A percentile compares a stretch with the other conserved stretches of the same genome.
Conservation (phyloP, 2,113 vertebrate genomes). For the Mustelus asterias region DNA sequence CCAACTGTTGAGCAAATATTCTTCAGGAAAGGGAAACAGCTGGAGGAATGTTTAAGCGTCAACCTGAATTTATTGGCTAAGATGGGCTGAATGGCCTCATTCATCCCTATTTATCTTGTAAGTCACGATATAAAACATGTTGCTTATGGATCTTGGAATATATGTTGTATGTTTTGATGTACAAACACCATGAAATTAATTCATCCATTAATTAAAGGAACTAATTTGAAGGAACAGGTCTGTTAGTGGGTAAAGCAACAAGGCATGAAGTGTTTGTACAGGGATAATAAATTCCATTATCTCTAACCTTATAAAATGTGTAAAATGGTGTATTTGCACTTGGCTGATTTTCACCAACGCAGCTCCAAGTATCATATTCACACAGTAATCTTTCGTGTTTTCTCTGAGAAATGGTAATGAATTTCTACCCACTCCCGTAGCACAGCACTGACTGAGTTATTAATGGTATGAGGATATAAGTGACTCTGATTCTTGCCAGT, state of each 20-base stretch:
- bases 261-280: background rate
- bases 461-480: constrained; percentile 2
- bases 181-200: background rate
- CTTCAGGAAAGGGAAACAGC: background rate
- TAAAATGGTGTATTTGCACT: background rate
- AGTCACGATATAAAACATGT: background rate
- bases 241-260: background rate
- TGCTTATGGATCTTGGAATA: background rate
- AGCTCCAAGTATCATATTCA: background rate
- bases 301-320: background rate
- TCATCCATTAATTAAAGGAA: background rate
- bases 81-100: background rate
- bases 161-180: background rate
- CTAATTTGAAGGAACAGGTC: background rate
- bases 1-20: background rate
- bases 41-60: background rate
- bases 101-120: background rate
- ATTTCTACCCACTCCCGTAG: background rate
- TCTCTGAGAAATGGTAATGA: background rate
- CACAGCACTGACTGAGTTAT: background rate
- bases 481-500: background rate
- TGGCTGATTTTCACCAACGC: background rate
- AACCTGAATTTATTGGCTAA: background rate
- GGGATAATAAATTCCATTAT: background rate
- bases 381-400: background rate